Evolutionary conservation across 1,140 invertebrate genomes (phyloP).

Genomic region (Lepidurus packardi): DNA sequence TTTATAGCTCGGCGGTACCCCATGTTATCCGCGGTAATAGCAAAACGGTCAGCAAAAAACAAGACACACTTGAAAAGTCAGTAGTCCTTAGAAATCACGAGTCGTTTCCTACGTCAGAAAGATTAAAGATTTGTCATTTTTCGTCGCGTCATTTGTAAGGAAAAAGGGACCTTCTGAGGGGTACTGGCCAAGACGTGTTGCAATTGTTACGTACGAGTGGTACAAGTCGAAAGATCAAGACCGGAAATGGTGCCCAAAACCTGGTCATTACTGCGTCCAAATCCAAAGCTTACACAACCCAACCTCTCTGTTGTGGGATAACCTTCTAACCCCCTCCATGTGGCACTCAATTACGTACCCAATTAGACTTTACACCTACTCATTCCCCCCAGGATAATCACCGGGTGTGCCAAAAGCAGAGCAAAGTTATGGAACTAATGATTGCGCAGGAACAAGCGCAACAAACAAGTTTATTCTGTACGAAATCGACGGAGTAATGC

Average conservation of each 20-base stretch:
- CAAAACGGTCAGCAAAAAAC: too few species aligned
- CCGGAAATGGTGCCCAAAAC: slow-evolving; percentile 1
- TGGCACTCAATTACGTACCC: neutral
- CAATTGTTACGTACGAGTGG: neutral
- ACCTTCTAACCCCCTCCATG: neutral
- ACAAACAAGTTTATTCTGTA: neutral
- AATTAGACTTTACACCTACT: neutral
- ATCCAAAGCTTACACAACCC: neutral
- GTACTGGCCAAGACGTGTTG: neutral
- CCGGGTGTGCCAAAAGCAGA: neutral
- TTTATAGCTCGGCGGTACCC: neutral
- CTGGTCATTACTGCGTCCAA: slow-evolving; percentile 9
- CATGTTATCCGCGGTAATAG: too few species aligned
- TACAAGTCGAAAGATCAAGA: neutral
- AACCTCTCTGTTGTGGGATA: neutral
- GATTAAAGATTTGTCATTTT: too few species aligned
- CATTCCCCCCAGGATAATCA: neutral
- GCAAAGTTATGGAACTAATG: neutral
- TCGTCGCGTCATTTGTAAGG: neutral
- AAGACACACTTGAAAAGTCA: too few species aligned
- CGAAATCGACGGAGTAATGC: too few species aligned
- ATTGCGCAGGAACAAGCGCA: neutral
- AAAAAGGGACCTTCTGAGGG: neutral
- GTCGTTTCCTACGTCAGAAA: too few species aligned
- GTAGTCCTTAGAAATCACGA: too few species aligned